These are phyloP conservation scores for Drosophila arizonae DNA, from an alignment of 1,140 invertebrate genomes.

Conservation along the genomic window DNA sequence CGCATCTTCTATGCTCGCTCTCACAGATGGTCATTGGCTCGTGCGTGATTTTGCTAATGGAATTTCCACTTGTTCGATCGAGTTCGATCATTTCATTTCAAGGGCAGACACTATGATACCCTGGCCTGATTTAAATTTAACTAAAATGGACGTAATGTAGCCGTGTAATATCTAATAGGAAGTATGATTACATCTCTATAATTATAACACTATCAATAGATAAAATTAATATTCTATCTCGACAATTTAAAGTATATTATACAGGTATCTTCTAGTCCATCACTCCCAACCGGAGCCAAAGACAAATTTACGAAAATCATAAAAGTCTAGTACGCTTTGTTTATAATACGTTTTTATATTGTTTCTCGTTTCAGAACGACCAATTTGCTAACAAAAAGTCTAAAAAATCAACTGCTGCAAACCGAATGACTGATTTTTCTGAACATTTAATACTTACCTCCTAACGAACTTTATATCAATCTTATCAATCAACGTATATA, in stretches of 20 bases:
- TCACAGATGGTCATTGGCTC: conserved; percentile 18
- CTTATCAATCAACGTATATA: not conserved
- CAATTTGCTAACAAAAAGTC: conserved; percentile 74
- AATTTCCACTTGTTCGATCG: conserved; percentile 47
- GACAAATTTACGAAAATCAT: too few relatives aligned
- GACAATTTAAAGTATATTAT: too few relatives aligned
- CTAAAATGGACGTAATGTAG: too few relatives aligned
- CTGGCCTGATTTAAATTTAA: too few relatives aligned
- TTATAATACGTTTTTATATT: conserved; percentile 9
- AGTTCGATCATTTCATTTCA: conserved; percentile 13
- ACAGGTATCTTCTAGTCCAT: too few relatives aligned
- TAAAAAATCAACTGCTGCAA: conserved; percentile 68
- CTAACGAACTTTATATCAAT: conserved; percentile 43
- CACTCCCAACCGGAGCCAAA: too few relatives aligned
- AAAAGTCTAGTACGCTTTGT: not conserved
- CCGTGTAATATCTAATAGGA: too few relatives aligned
- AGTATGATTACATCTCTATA: too few relatives aligned
- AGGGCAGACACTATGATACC: conserved; percentile 10
- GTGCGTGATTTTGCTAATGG: conserved; percentile 25
- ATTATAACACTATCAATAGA: too few relatives aligned
- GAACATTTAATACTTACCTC: conserved; percentile 58
- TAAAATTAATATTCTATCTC: too few relatives aligned
- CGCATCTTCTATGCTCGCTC: not conserved
- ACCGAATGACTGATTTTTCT: conserved; percentile 75
- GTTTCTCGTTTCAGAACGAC: conserved; percentile 60